Percentiles rank a stretch among this genome's conserved stretches.
Evolutionary conservation across 2,888 invertebrate species (phyloP).

Genomic region (Nowickia ferox): DNA sequence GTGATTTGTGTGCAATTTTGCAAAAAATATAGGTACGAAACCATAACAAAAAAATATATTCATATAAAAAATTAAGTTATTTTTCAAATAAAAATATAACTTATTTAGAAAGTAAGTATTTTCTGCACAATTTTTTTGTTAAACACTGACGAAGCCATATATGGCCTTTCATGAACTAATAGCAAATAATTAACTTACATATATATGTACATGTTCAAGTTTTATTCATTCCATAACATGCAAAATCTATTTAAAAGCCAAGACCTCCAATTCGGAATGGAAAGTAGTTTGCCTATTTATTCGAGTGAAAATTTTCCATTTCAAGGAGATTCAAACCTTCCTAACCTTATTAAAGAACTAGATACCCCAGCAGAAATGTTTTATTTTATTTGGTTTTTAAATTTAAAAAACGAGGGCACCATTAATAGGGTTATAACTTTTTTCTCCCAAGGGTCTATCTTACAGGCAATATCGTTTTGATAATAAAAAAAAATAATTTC

Average conservation of each 20-base stretch:
- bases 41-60: slow-evolving; percentile 19
- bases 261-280: no score
- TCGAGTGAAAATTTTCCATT: no score
- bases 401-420: no score
- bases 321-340: no score
- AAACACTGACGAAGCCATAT: slow-evolving; percentile 31
- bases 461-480: no score
- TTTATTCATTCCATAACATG: slow-evolving; percentile 4
- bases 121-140: slow-evolving; percentile 11
- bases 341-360: no score
- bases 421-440: no score
- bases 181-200: slow-evolving; percentile 12
- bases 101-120: slow-evolving; percentile 10
- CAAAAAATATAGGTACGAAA: slow-evolving; percentile 1
- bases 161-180: slow-evolving; percentile 41
- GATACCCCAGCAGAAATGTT: no score
- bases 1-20: slow-evolving; percentile 9
- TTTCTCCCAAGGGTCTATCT: no score
- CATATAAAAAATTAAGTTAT: slow-evolving; percentile 9
- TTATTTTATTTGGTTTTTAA: no score
- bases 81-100: slow-evolving; percentile 28
- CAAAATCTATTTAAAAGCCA: not conserved
- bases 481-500: no score
- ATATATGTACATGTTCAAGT: not conserved
- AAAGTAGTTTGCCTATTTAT: no score